Base-by-base conservation (phyloP, 2,888 invertebrate species). In the Silvanus unidentatus region DNA sequence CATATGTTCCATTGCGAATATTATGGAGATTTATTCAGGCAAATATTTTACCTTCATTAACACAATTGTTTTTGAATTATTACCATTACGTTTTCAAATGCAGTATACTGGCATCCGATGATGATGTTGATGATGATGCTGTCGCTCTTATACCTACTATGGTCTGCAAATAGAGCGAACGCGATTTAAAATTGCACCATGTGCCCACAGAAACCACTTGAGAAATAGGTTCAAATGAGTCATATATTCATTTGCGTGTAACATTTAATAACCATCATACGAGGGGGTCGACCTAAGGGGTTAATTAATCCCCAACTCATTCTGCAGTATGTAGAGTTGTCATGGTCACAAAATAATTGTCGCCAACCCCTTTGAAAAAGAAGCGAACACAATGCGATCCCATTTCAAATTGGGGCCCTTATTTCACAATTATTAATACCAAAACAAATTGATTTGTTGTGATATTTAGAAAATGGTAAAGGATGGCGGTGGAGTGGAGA, bases 301-400 rank as follows among this genome's bases (percentile, higher is more conserved):
- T 70, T 70, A 71, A 71, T 71, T 69, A 69, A 69, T 69, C 67
- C 65, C 62, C 64, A 12, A 16, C 37, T 37, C 37, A 37, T 37
- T 15, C 37, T 12, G 61, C 59, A 62, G 58, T 62, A 58, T 59
- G 55, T 52, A 57, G n/a, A n/a, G 66, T 67, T 60, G 66, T 63
- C 66, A 67, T 66, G 65, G 68, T 64, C 65, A 57, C 65, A 63
- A 59, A 64, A 62, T 64, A 62, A 66, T 66, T 64, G 64, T 63
- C 62, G 57, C 60, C 60, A 39, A 39, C 39, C 29, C 43, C 16
- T 15, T n/a, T 37, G 15, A 37, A 11, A 37, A 37, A 9, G n/a
- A 9, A 28, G 8, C 8, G 3, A 32, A 32, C 10, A 32, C 32
- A 32, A 32, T 8, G n/a, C 32, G 11, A 9, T 32, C n/a, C n/a